A percentile compares a stretch with the other conserved stretches of the same genome.
phyloP scores from a whole-genome alignment of 2,113 vertebrate genomes.

The Sceloporus undulatus region DNA sequence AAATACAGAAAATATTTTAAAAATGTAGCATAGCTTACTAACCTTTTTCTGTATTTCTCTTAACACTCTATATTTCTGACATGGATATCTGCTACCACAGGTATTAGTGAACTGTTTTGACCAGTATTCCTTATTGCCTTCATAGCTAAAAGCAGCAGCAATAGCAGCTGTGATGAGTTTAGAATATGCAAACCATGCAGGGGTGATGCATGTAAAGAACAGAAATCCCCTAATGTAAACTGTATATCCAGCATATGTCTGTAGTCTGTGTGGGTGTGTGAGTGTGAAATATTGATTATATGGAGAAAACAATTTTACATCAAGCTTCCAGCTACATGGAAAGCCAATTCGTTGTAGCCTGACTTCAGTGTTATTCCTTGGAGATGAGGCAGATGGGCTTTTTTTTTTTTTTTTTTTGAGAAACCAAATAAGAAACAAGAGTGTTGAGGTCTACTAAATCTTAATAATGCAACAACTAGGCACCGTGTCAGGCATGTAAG shows the following conservation, averaged over 20 bases:
- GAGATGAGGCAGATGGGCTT: slow-evolving; percentile 3
- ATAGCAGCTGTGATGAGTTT: not conserved
- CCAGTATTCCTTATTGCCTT: not conserved
- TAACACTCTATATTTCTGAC: not conserved
- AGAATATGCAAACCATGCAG: not conserved
- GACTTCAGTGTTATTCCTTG: not conserved
- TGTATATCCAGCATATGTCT: not conserved
- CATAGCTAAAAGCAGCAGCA: not conserved
- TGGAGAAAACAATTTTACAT: not conserved
- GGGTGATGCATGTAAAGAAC: not conserved
- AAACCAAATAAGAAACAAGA: not conserved
- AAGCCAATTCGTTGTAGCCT: slow-evolving; percentile 7
- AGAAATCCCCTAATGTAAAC: not conserved
- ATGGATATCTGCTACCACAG: not conserved
- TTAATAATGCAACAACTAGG: slow-evolving; percentile 24
- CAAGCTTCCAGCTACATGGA: not conserved
- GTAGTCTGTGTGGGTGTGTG: not conserved
- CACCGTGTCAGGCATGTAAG: not conserved
- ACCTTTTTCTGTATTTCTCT: not conserved
- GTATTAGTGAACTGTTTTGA: not conserved
- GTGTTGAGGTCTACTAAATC: slow-evolving; percentile 20
- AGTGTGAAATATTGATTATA: not conserved
- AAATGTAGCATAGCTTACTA: not conserved
- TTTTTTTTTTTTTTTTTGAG: not conserved
- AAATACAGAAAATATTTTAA: not conserved